These are phyloP conservation scores for Galerucella calmariensis DNA, from an alignment of 2,888 invertebrate genomes.

Conservation along the genomic window DNA sequence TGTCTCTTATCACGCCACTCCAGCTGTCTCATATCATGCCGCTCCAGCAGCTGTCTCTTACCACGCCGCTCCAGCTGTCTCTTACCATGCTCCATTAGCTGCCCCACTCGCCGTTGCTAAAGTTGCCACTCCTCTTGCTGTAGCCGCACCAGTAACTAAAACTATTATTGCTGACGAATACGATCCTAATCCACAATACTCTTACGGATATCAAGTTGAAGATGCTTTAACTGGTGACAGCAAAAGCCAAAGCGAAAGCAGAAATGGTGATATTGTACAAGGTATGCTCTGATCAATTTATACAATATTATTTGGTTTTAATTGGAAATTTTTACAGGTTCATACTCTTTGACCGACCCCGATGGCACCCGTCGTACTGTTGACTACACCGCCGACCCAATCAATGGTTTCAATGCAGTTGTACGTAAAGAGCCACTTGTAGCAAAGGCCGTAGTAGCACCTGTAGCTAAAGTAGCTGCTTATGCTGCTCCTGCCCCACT, in stretches of 20 bases:
- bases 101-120: conserved; percentile 25
- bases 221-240: conserved; percentile 70
- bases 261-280: conserved; percentile 72
- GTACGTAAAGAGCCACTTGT: conserved; percentile 66
- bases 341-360: conserved; percentile 69
- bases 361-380: conserved; percentile 75
- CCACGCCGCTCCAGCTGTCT: conserved; percentile 32
- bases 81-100: conserved; percentile 23
- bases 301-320: neutral
- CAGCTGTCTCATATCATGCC: conserved; percentile 22
- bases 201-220: conserved; percentile 70
- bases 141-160: conserved; percentile 47
- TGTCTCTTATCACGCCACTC: conserved; percentile 33
- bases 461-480: conserved; percentile 36
- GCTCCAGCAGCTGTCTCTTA: conserved; percentile 20
- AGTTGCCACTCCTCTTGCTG: conserved; percentile 29
- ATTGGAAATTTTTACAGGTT: conserved; percentile 53
- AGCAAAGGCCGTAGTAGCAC: conserved; percentile 38
- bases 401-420: conserved; percentile 70
- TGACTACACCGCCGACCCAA: conserved; percentile 70
- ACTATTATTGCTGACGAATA: conserved; percentile 54
- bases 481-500: conserved; percentile 47
- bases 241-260: conserved; percentile 71
- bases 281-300: conserved; percentile 49
- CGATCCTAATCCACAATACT: conserved; percentile 67